A percentile compares a stretch with the other conserved stretches of the same genome.
phyloP scores from a whole-genome alignment of 2,113 vertebrate species.

The Hirundichthys speculiger region DNA sequence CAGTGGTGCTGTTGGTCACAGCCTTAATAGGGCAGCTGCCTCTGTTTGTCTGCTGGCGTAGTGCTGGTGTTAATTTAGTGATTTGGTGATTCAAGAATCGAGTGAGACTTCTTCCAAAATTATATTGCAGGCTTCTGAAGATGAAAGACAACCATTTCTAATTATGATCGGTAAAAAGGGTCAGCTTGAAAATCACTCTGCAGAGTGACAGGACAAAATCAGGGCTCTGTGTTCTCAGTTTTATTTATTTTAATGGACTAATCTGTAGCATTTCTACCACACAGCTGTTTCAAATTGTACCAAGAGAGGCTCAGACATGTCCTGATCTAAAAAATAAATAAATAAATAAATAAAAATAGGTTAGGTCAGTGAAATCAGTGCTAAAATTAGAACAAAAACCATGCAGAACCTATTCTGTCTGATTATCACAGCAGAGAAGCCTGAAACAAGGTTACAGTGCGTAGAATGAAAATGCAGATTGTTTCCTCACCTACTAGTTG shows the following conservation, averaged over 20 bases:
- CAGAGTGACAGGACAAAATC: constrained; percentile 14
- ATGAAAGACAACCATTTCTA: neutral
- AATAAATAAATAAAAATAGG: constrained; percentile 15
- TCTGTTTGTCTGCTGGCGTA: too few relatives aligned
- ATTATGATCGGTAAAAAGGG: constrained; percentile 8
- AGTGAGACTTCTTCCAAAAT: too few relatives aligned
- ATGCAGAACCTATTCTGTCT: constrained; percentile 8
- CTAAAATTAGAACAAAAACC: constrained; percentile 48
- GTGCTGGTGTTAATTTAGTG: too few relatives aligned
- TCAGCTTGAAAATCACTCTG: constrained; percentile 8
- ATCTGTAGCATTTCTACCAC: constrained; percentile 30
- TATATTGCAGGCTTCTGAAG: neutral
- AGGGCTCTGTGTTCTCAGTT: constrained; percentile 10
- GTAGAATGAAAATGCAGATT: neutral
- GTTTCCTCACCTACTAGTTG: neutral
- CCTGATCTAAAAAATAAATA: constrained; percentile 31
- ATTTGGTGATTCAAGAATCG: too few relatives aligned
- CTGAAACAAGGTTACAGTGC: neutral
- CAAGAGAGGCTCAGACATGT: constrained; percentile 45
- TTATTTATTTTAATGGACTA: constrained; percentile 43
- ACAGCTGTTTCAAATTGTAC: constrained; percentile 25
- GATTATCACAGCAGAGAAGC: constrained; percentile 4
- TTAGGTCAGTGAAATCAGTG: constrained; percentile 24
- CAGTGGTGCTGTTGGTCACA: too few relatives aligned
- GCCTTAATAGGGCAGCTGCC: too few relatives aligned